Base-by-base conservation (phyloP, 2,888 invertebrate genomes). In the Watsonalla binaria region DNA sequence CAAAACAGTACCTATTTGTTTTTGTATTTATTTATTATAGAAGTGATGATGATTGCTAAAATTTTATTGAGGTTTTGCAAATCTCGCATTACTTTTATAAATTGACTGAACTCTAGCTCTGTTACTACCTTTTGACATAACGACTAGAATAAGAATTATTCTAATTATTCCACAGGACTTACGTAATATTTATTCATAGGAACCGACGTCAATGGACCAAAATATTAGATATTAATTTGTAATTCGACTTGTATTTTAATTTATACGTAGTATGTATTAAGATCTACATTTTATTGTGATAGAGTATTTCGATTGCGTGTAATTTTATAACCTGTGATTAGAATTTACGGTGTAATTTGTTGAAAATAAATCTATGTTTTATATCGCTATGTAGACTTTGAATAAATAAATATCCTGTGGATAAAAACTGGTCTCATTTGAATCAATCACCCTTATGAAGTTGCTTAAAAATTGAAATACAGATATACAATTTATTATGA, bases 251-350 rank as follows among this genome's bases (percentile, higher is more conserved):
- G 59, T 68, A 67, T 59, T 56, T 56, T 60, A 50, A 62, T 69
- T 53, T 70, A 47, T 47, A 53, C 42, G 42, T 42, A 42, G 65
- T 65, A 60, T 61, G 58, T 65, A 51, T 57, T 69, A 69, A 65
- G 65, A 63, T 67, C 58, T 69, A 66, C 63, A 58, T 59, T 65
- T 65, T 72, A 68, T 67, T 72, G 68, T 72, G 65, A 68, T 74
- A 72, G 60, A 61, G 63, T 71, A 66, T 75, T 74, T 75, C 69
- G 69, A 74, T 62, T 62, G 46, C 47, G 54, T 54, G 54, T 61
- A 78, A 78, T 83, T 80, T 79, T 70, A 79, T 84, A 78, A 73
- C 71, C 80, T 82, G 84, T 84, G 82, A 84, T 83, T 84, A 80
- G 74, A 75, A 70, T 74, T 68, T 76, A 79, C 70, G 63, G 65